These are phyloP conservation scores for Hypanus sabinus DNA, from an alignment of 2,113 vertebrate species.

Conservation along the genomic window DNA sequence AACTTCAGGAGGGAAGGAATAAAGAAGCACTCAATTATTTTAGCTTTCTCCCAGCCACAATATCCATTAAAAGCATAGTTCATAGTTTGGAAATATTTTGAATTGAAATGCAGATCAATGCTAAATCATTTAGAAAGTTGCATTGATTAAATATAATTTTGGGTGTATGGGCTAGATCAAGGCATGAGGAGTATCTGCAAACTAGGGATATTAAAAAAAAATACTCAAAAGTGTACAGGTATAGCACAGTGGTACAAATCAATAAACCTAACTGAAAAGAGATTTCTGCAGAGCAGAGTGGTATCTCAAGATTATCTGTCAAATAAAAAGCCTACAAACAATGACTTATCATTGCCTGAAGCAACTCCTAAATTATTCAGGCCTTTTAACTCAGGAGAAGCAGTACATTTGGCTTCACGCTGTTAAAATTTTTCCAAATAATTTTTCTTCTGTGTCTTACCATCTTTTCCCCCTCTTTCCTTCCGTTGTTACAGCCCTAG, in stretches of 20 bases:
- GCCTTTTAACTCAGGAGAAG: not conserved
- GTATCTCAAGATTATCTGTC: not conserved
- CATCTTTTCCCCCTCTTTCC: not conserved
- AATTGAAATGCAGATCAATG: not conserved
- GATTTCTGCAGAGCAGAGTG: not conserved
- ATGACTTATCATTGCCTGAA: constrained; percentile 1
- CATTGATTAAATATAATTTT: constrained; percentile 23
- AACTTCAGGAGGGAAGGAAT: not conserved
- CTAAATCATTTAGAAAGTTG: not conserved
- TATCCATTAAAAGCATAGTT: not conserved
- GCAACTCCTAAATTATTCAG: constrained; percentile 31
- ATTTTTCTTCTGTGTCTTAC: not conserved
- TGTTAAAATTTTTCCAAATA: not conserved
- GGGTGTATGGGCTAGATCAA: not conserved
- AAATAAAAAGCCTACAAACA: not conserved
- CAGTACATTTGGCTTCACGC: constrained; percentile 6
- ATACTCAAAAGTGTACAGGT: not conserved
- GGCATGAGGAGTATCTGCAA: not conserved
- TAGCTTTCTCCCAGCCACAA: not conserved
- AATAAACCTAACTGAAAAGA: constrained; percentile 31
- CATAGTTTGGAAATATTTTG: not conserved
- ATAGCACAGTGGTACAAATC: not conserved
- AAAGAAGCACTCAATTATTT: not conserved
- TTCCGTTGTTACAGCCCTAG: not conserved
- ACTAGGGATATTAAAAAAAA: not conserved